Conservation (phyloP, 2,797 vertebrate species). For the Eurystomus glaucurus region DNA sequence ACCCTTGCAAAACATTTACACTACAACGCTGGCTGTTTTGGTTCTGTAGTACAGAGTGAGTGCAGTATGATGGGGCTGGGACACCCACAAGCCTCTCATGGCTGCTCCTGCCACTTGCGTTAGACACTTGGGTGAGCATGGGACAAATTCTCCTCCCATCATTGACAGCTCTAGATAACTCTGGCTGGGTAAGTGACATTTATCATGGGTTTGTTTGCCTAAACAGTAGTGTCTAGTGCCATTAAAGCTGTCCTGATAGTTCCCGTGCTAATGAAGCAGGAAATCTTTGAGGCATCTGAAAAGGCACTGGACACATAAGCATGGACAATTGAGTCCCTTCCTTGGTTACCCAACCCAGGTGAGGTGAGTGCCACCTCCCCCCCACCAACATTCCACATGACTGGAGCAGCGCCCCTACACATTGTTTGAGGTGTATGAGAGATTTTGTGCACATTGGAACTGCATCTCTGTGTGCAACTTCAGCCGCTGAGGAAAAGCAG, state of each 20-base stretch:
- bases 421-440: neutral
- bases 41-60: neutral
- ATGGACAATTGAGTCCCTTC: neutral
- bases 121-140: rapidly evolving
- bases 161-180: neutral
- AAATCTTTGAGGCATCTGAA: neutral
- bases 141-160: neutral
- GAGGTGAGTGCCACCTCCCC: neutral
- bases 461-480: neutral
- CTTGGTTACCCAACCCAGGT: neutral
- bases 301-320: neutral
- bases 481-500: neutral
- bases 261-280: neutral
- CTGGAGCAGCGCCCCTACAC: rapidly evolving
- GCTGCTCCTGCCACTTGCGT: neutral
- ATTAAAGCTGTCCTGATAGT: neutral
- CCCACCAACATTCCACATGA: rapidly evolving
- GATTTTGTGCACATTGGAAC: neutral
- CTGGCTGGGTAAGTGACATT: neutral
- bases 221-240: neutral
- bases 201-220: neutral
- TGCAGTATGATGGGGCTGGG: rapidly evolving
- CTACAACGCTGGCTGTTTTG: neutral
- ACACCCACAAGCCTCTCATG: neutral
- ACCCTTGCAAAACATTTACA: neutral